Conservation (phyloP, 1,140 invertebrate genomes). For the Drosophila pachea region DNA sequence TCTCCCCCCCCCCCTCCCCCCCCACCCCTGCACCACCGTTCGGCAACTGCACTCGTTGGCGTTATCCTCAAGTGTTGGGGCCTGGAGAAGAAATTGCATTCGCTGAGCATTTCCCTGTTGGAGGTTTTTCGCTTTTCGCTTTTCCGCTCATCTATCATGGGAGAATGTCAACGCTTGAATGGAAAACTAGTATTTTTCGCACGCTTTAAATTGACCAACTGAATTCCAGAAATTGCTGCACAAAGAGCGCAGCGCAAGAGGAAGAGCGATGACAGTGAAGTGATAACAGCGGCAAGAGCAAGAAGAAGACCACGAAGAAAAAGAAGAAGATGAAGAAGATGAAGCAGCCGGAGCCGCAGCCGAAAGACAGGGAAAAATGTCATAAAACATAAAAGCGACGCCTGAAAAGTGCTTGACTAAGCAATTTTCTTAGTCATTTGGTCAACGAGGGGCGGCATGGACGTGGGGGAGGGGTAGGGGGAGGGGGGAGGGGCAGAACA, state of each 20-base stretch:
- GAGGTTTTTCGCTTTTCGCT: not conserved
- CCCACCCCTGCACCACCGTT: no score
- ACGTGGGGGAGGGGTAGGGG: not conserved
- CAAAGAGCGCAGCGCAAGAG: not conserved
- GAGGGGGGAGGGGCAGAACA: not conserved
- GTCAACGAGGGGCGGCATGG: constrained; percentile 29
- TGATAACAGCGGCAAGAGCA: constrained; percentile 35
- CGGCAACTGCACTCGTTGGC: no score
- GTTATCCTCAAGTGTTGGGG: no score
- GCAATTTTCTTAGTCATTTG: constrained; percentile 69
- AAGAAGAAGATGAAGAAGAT: constrained; percentile 13
- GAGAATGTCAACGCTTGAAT: not conserved
- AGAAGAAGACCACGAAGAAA: constrained; percentile 8
- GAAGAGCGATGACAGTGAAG: constrained; percentile 31
- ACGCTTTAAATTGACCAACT: constrained; percentile 8
- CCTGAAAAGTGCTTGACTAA: constrained; percentile 68
- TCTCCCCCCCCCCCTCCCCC: no score
- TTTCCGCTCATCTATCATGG: constrained; percentile 1
- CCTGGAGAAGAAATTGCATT: constrained; percentile 10
- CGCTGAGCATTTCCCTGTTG: not conserved
- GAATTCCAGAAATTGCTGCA: not conserved
- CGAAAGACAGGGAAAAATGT: constrained; percentile 36
- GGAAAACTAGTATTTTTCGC: constrained; percentile 7
- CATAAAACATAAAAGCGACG: constrained; percentile 68
- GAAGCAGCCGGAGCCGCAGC: not conserved